Evolutionary conservation across 2,113 vertebrate genomes (phyloP).

Genomic region (Anguilla japonica): DNA sequence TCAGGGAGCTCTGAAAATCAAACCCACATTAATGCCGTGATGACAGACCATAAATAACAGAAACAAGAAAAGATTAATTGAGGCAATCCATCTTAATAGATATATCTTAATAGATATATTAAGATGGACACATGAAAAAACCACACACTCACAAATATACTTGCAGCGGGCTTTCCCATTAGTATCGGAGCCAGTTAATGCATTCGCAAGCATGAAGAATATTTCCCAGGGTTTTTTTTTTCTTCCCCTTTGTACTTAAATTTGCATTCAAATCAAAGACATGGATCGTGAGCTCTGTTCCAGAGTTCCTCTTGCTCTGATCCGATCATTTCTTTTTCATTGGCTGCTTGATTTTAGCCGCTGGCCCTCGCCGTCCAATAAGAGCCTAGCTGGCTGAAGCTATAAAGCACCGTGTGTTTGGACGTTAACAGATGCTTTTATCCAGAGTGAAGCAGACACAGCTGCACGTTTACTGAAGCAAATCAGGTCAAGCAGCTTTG

Average conservation of each 20-base stretch:
- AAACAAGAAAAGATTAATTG: slow-evolving; percentile 50
- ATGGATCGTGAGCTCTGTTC: not conserved
- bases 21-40: slow-evolving; percentile 62
- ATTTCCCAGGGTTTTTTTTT: slow-evolving; percentile 47
- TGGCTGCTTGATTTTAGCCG: not conserved
- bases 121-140: no score
- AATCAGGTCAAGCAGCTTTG: no score
- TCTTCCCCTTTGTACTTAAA: not conserved
- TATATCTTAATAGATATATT: not conserved
- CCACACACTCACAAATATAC: no score
- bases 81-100: slow-evolving; percentile 38
- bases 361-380: no score
- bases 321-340: slow-evolving; percentile 15
- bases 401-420: no score
- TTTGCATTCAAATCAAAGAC: not conserved
- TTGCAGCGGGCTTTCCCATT: no score
- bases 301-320: not conserved
- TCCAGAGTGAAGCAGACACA: no score
- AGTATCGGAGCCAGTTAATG: no score
- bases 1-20: slow-evolving; percentile 46
- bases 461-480: no score
- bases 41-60: slow-evolving; percentile 57
- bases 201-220: slow-evolving; percentile 57
- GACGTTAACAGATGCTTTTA: no score
- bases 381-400: no score